Evolutionary conservation across 2,113 vertebrate species (phyloP).

Genomic region (Hemiscyllium ocellatum): DNA sequence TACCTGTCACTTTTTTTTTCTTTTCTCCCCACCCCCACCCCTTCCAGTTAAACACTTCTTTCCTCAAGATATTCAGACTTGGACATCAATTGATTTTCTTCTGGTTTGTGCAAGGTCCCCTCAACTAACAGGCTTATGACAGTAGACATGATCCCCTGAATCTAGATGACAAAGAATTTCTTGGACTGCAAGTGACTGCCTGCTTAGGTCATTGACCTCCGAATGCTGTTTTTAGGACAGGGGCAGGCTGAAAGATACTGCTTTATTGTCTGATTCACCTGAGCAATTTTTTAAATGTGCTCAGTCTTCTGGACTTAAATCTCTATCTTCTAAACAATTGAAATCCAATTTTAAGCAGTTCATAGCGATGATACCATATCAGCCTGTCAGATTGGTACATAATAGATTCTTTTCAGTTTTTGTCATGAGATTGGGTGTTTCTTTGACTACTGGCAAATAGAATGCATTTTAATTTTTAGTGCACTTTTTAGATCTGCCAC

Average conservation of each 20-base stretch:
- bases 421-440: neutral
- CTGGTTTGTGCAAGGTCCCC: no score
- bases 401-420: neutral
- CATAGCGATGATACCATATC: neutral
- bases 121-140: neutral
- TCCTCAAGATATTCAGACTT: neutral
- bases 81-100: conserved; percentile 3
- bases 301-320: neutral
- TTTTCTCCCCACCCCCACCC: no score
- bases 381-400: neutral
- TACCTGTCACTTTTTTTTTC: conserved; percentile 40
- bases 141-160: neutral
- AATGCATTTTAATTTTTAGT: neutral
- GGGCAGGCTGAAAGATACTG: neutral
- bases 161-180: conserved; percentile 33
- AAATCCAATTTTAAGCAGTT: neutral
- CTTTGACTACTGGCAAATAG: neutral
- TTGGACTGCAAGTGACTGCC: conserved; percentile 3
- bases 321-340: neutral
- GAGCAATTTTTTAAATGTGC: no score
- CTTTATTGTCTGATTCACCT: no score
- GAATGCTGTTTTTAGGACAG: neutral
- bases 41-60: conserved; percentile 11
- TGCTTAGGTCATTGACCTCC: no score
- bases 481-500: neutral